These are phyloP conservation scores for Heloderma charlesbogerti DNA, from an alignment of 2,113 vertebrate species.

Conservation along the genomic window DNA sequence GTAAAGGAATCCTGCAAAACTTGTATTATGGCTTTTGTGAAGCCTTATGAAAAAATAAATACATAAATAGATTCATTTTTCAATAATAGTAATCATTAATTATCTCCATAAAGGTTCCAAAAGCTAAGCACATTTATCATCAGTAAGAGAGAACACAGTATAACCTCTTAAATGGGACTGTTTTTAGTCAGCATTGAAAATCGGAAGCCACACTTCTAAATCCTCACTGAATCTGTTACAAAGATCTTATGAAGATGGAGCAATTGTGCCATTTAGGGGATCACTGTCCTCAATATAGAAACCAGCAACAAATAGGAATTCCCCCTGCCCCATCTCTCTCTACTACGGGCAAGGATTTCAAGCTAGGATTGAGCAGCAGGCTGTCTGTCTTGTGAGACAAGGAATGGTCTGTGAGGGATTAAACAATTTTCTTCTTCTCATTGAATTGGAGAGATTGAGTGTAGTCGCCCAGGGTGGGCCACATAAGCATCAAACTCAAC, in stretches of 20 bases:
- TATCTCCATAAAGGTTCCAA: neutral
- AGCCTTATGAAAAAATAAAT: slow-evolving; percentile 24
- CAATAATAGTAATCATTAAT: slow-evolving; percentile 26
- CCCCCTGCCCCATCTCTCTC: neutral
- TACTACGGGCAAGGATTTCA: no score
- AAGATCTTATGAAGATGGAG: neutral
- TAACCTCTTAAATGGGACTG: slow-evolving; percentile 21
- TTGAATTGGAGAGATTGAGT: no score
- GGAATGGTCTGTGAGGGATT: no score
- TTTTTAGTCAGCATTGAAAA: slow-evolving; percentile 19
- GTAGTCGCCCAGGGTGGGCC: no score
- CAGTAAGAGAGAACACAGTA: neutral
- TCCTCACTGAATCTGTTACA: neutral
- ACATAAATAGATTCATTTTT: neutral
- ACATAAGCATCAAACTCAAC: no score
- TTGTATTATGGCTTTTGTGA: slow-evolving; percentile 40
- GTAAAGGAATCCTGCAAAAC: slow-evolving; percentile 25
- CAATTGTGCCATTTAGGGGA: neutral
- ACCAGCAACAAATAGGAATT: neutral
- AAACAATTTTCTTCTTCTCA: no score
- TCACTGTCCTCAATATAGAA: neutral
- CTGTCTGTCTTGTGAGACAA: no score
- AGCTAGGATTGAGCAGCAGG: no score
- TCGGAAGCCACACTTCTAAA: neutral
- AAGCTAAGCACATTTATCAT: neutral